Percentiles rank a stretch among this genome's conserved stretches.
These are phyloP conservation scores for Chloroceryle inda DNA, from an alignment of 2,797 vertebrate genomes.

Conservation along the genomic window DNA sequence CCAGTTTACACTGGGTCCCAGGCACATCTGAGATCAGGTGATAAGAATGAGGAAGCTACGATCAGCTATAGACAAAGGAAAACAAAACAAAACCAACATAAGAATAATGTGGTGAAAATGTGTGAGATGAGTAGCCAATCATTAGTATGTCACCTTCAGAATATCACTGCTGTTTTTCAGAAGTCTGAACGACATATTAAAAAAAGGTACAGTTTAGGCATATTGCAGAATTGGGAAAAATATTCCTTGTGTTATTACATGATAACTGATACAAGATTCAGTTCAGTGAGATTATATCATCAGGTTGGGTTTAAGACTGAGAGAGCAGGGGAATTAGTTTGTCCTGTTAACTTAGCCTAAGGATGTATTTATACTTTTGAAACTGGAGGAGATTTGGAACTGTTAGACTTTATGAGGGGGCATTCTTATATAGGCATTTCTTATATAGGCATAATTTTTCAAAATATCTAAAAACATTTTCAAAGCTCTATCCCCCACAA, in stretches of 20 bases:
- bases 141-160: background rate
- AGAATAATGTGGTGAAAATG: accelerated
- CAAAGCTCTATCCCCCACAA: background rate
- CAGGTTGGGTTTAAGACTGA: background rate
- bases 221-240: background rate
- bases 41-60: background rate
- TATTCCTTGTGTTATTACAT: background rate
- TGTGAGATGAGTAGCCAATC: background rate
- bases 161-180: background rate
- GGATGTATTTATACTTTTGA: background rate
- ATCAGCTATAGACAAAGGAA: background rate
- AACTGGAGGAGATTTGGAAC: background rate
- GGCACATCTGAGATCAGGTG: background rate
- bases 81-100: background rate
- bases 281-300: background rate
- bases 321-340: background rate
- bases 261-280: background rate
- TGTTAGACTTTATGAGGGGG: background rate
- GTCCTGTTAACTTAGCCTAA: background rate
- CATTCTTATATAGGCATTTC: background rate
- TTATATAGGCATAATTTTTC: background rate
- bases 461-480: background rate
- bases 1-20: background rate
- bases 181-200: background rate
- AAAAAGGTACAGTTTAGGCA: background rate